Evolutionary conservation across 2,797 vertebrate species (phyloP).

Genomic region (Cyprinodon diabolis): DNA sequence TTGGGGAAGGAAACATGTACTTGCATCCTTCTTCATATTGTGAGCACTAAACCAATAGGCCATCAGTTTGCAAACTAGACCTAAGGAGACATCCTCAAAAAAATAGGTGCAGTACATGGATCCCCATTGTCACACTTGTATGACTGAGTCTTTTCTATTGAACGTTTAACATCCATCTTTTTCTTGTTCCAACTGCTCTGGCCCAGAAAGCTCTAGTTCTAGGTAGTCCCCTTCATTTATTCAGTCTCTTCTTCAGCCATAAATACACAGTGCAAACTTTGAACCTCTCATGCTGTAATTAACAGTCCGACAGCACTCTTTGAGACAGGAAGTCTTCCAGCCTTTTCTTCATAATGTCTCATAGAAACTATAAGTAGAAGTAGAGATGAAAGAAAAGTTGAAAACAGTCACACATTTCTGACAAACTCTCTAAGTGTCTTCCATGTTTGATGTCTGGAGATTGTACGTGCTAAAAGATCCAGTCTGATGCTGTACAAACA

Average conservation of each 20-base stretch:
- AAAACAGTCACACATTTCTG: slow-evolving; percentile 23
- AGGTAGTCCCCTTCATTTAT: not conserved
- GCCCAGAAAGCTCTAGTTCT: not conserved
- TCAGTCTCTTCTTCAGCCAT: not conserved
- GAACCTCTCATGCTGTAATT: slow-evolving; percentile 49
- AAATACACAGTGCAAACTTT: slow-evolving; percentile 16
- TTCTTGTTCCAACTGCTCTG: not conserved
- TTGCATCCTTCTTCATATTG: too few relatives aligned
- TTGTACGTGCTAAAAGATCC: slow-evolving; percentile 41
- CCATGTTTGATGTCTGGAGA: slow-evolving; percentile 40
- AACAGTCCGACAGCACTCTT: slow-evolving; percentile 18
- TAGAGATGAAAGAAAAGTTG: slow-evolving; percentile 41
- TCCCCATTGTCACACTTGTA: not conserved
- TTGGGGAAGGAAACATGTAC: too few relatives aligned
- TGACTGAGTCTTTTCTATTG: not conserved
- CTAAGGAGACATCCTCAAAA: slow-evolving; percentile 6
- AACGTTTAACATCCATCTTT: not conserved
- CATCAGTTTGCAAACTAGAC: slow-evolving; percentile 5
- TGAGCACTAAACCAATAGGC: too few relatives aligned
- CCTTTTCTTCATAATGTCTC: slow-evolving; percentile 26
- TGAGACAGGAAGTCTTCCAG: slow-evolving; percentile 43
- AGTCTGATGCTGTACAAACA: slow-evolving; percentile 7
- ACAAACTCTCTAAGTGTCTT: slow-evolving; percentile 24
- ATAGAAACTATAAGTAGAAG: not conserved
- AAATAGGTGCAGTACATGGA: not conserved